Conservation (phyloP, 2,113 vertebrate species). For the Oreotragus oreotragus region DNA sequence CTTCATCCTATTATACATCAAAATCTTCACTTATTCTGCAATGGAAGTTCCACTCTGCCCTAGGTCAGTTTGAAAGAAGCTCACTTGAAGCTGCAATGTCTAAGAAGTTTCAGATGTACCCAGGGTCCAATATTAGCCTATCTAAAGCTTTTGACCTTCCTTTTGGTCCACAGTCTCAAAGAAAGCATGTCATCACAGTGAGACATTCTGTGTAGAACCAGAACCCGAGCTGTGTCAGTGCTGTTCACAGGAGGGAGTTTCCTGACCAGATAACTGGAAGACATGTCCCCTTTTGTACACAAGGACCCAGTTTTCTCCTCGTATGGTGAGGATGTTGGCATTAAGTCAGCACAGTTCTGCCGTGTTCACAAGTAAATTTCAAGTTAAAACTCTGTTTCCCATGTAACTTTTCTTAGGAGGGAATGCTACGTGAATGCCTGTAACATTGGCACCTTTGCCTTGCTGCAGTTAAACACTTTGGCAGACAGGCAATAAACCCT, state of each 20-base stretch:
- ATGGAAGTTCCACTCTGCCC: neutral
- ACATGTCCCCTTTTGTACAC: neutral
- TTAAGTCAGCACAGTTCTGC: neutral
- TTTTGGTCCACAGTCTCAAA: neutral
- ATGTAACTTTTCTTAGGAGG: neutral
- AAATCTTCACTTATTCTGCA: neutral
- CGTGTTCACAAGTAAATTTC: neutral
- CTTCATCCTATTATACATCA: neutral
- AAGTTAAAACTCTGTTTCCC: neutral
- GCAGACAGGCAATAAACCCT: neutral
- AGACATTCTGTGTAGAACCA: neutral
- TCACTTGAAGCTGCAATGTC: neutral
- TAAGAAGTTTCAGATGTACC: neutral
- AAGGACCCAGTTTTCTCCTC: neutral
- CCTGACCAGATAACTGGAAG: neutral
- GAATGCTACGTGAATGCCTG: too few relatives aligned
- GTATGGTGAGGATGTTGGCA: fast-evolving
- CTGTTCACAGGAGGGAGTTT: neutral
- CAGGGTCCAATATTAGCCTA: neutral
- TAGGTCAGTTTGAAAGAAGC: neutral
- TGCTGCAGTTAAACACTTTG: neutral
- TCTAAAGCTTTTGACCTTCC: neutral
- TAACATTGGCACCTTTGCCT: neutral
- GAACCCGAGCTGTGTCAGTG: neutral
- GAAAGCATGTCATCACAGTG: neutral